Conservation (phyloP, 2,797 vertebrate species). For the Lophotriccus pileatus region DNA sequence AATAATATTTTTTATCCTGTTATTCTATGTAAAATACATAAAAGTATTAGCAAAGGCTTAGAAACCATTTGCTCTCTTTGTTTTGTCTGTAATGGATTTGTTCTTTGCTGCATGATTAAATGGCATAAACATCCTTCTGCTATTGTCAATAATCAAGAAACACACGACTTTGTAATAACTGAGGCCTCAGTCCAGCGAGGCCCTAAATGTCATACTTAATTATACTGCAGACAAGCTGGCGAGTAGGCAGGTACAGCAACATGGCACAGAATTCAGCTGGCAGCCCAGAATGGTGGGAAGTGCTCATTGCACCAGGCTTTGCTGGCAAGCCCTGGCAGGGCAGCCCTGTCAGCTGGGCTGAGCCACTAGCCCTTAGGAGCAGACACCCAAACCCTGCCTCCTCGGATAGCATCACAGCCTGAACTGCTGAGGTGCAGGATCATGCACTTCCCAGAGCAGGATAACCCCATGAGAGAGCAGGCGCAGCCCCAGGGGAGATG, state of each 20-base stretch:
- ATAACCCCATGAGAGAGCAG: rapidly evolving
- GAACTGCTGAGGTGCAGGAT: not conserved
- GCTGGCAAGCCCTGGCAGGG: rapidly evolving
- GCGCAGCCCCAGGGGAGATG: rapidly evolving
- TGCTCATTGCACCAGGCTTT: rapidly evolving
- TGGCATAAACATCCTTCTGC: not conserved
- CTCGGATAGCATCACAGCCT: not conserved
- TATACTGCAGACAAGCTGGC: not conserved
- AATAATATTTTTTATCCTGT: slow-evolving; percentile 6
- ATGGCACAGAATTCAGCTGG: not conserved
- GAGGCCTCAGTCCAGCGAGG: not conserved
- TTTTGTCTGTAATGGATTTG: not conserved
- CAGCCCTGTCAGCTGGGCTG: not conserved
- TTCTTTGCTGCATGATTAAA: not conserved
- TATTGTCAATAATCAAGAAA: not conserved
- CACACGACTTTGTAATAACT: not conserved
- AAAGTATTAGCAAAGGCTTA: not conserved
- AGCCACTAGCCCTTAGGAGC: not conserved
- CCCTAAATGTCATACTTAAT: not conserved
- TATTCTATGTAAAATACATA: not conserved
- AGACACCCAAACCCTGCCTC: not conserved
- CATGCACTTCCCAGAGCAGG: not conserved
- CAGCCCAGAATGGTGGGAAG: not conserved
- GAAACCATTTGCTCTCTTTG: not conserved
- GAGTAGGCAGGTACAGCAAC: not conserved